These are phyloP conservation scores for Vanessa tameamea DNA, from an alignment of 1,140 invertebrate species.

Conservation along the genomic window DNA sequence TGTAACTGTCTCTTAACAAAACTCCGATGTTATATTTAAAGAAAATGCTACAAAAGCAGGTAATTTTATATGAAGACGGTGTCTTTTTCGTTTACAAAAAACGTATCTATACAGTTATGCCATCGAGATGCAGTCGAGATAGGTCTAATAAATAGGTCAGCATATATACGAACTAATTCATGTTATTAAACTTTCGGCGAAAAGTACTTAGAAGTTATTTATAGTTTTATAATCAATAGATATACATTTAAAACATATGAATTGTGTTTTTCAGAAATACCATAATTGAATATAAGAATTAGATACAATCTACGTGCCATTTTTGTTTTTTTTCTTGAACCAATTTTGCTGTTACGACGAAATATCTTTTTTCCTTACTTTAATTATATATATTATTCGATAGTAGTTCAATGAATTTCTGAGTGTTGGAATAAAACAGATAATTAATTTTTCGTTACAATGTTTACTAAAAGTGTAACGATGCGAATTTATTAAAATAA, in stretches of 20 bases:
- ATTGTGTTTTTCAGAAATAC: slow-evolving; percentile 1
- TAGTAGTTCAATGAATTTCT: too few species aligned
- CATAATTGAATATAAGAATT: neutral
- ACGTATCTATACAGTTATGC: slow-evolving; percentile 54
- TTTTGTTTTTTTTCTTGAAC: neutral
- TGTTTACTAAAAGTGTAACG: too few species aligned
- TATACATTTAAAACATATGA: slow-evolving; percentile 18
- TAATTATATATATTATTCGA: neutral
- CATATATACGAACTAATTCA: slow-evolving; percentile 47
- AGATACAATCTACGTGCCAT: neutral
- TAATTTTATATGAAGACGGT: slow-evolving; percentile 69
- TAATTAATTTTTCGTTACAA: too few species aligned
- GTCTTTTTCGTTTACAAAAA: slow-evolving; percentile 50
- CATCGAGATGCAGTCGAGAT: slow-evolving; percentile 61
- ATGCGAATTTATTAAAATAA: too few species aligned
- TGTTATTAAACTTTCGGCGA: slow-evolving; percentile 61
- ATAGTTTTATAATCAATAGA: slow-evolving; percentile 72
- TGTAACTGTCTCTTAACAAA: slow-evolving; percentile 78
- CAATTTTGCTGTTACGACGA: neutral
- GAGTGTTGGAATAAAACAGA: too few species aligned
- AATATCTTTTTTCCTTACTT: neutral
- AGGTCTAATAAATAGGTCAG: slow-evolving; percentile 70
- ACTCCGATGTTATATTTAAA: slow-evolving; percentile 62
- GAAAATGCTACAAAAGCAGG: slow-evolving; percentile 73
- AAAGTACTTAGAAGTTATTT: slow-evolving; percentile 56